Evolutionary conservation across 2,888 invertebrate genomes (phyloP), one percentile per base, ranked within the genome.

Genomic region (Ochropleura plecta): DNA sequence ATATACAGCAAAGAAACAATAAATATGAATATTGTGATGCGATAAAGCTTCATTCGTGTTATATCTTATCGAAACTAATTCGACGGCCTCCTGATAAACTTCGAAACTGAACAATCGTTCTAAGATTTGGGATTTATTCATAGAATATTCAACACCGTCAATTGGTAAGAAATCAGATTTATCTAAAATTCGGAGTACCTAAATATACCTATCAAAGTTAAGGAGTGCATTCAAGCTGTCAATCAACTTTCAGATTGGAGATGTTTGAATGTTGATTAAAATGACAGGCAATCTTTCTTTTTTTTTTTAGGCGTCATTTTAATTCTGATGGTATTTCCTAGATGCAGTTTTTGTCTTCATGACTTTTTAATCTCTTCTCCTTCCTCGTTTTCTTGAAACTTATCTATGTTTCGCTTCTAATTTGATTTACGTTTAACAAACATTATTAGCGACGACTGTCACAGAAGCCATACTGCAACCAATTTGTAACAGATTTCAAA

Each of bases 51-150:
- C 12, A 46, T 70, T 79, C 67, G 69, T 74, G 48, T 66, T 70
- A 55, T 86, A 84, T 81, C 86, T 86, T 86, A 86, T 86, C 82
- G 48, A 46, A 44, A 49, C 62, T 70, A 74, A 76, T 83, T 73
- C 49, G 59, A 68, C 68, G 73, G 73, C 78, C 77, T 67, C 77
- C 64, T 71, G 87, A 80, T 85, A 82, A 85, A 81, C 86, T 87
- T 79, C 30, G 73, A 73, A 86, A 78, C 30, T 64, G 51, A 76
- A 76, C 53, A 75, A 68, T 74, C 40, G 63, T 75, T 74, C 46
- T 12, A 62, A 60, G 60, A 70, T 74, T 73, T 68, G 7, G 20
- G 14, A 78, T 73, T 73, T 62, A 78, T 62, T 44, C 9, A 57
- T 64, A 46, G 30, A 68, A 62, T 42, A 67, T 67, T 70, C 42